Evolutionary conservation across 2,113 vertebrate species (phyloP), one percentile per base, ranked within the genome.

Genomic region (Perccottus glenii): DNA sequence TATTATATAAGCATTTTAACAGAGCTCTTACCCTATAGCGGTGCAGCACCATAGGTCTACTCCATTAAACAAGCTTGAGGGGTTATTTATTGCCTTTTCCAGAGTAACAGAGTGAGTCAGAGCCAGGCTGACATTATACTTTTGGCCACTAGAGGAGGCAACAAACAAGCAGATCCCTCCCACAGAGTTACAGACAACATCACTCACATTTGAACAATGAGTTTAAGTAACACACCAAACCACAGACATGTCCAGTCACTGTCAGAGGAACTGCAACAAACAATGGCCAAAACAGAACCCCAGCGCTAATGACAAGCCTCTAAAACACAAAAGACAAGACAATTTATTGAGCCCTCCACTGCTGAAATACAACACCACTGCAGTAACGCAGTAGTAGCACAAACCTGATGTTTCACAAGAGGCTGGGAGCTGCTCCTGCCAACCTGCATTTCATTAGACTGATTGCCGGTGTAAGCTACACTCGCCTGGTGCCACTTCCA

Each of bases 361-460:
- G n/a, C 64, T 60, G 64, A 59, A 60, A 64, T 19, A 15, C 19
- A 56, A 46, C 49, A 33, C 52, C 49, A 19, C 32, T 7, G 3
- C 38, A 11, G 14, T 43, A 55, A 42, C 19, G 59, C 51, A 52
- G 42, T 49, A 76, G 72, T 49, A 51, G 63, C 62, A 55, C 64
- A 64, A 64, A 75, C 53, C 49, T 42, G 67, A 64, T 53, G 60
- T 80, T 77, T 78, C 57, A 73, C 80, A 77, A 73, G 44, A 79
- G 66, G 60, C 71, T 64, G 58, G 0, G 61, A 81, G 58, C 74
- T 84, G 19, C 67, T 63, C 5, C 67, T 75, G 79, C 65, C 70
- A 80, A 35, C 81, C 77, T 92, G 89, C 78, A 63, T 80, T 87
- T 89, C 66, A 89, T 91, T 90, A 89, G 56, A 42, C 62, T 80